These are phyloP conservation scores for Aphelenchoides besseyi DNA, from an alignment of 1,140 invertebrate species.

Conservation along the genomic window DNA sequence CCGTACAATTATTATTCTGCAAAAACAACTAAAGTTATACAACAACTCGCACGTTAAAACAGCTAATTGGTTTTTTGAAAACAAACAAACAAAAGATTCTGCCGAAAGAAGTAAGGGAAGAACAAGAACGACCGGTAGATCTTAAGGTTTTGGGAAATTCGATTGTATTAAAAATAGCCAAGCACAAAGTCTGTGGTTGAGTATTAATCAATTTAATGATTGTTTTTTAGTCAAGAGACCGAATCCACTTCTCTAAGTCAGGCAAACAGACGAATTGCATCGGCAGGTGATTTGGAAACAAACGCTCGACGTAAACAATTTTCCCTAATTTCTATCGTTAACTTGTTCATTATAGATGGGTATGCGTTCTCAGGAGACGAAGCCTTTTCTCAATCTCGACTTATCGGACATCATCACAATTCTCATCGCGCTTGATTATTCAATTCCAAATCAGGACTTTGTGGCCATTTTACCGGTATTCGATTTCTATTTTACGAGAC, in stretches of 20 bases:
- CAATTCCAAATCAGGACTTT: neutral
- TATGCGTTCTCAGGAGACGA: conserved; percentile 94
- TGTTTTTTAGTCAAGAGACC: neutral
- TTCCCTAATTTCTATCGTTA: neutral
- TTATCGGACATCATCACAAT: conserved; percentile 70
- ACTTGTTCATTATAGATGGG: conserved; percentile 74
- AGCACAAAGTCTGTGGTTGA: too few species aligned
- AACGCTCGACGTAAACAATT: conserved; percentile 13
- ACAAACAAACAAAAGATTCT: neutral
- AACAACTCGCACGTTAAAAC: neutral
- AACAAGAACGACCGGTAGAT: neutral
- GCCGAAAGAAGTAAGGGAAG: conserved; percentile 2
- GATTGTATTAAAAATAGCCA: conserved; percentile 54
- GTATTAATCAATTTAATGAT: neutral
- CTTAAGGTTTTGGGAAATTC: conserved; percentile 15
- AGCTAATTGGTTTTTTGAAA: too few species aligned
- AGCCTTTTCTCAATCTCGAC: conserved; percentile 81
- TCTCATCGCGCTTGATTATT: conserved; percentile 15
- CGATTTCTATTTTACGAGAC: neutral
- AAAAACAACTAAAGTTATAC: too few species aligned
- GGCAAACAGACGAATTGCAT: conserved; percentile 12
- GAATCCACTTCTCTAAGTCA: neutral
- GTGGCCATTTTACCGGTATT: neutral
- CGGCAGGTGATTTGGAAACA: neutral
- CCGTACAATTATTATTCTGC: too few species aligned